Evolutionary conservation across 2,888 invertebrate species (phyloP).

Genomic region (Dasysyrphus tricinctus): DNA sequence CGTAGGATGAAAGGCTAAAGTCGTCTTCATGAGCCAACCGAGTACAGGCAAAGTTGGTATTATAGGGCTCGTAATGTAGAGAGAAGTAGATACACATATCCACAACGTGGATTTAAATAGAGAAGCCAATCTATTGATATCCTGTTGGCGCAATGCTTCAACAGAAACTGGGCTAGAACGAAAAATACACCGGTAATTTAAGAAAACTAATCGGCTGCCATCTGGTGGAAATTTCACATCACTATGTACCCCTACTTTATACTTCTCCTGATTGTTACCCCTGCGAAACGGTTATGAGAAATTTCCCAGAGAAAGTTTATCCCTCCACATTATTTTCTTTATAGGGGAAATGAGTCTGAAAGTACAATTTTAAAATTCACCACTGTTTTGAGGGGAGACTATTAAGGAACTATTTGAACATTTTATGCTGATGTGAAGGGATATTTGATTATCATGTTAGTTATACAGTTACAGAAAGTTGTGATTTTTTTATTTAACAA

Average conservation of each 20-base stretch:
- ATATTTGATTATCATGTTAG: not conserved
- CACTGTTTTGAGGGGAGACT: constrained; percentile 1
- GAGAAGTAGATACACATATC: constrained; percentile 44
- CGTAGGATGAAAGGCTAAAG: constrained; percentile 40
- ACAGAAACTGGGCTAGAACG: constrained; percentile 54
- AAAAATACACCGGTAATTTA: constrained; percentile 45
- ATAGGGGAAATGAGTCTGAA: not conserved
- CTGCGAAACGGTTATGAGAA: constrained; percentile 43
- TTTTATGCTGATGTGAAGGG: not conserved
- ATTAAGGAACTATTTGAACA: not conserved
- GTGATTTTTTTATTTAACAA: not conserved
- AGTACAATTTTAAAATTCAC: constrained; percentile 4
- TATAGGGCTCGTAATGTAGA: constrained; percentile 9
- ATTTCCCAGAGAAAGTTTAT: not conserved
- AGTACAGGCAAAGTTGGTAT: constrained; percentile 14
- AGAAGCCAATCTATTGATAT: not conserved
- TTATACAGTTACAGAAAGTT: not conserved
- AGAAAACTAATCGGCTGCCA: constrained; percentile 1
- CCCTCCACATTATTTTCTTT: not conserved
- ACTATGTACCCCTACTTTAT: constrained; percentile 2
- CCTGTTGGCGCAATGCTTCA: constrained; percentile 37
- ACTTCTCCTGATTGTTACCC: constrained; percentile 2
- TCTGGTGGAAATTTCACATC: constrained; percentile 22
- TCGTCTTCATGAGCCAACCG: constrained; percentile 22
- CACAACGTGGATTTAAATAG: not conserved